A percentile compares a stretch with the other conserved stretches of the same genome.
phyloP scores from a whole-genome alignment of 2,888 invertebrate genomes.

The Taenaris catops region DNA sequence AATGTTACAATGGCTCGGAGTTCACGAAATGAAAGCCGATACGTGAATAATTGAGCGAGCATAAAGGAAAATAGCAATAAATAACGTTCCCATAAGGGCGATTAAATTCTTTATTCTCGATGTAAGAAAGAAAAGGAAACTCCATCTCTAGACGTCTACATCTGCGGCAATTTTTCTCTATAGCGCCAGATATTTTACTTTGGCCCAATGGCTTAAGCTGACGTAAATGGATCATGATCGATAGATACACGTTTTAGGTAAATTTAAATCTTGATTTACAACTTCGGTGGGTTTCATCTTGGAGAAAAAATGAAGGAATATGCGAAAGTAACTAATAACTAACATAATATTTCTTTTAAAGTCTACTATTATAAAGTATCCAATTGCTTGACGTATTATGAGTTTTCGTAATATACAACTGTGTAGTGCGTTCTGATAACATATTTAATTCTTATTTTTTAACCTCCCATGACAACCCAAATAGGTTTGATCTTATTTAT shows the following conservation, averaged over 20 bases:
- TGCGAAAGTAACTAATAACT: too few relatives aligned
- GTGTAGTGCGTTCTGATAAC: too few relatives aligned
- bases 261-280: slow-evolving; percentile 3
- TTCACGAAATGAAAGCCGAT: slow-evolving; percentile 9
- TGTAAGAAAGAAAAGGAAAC: slow-evolving; percentile 39
- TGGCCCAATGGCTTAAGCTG: slow-evolving; percentile 32
- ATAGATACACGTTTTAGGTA: slow-evolving; percentile 7
- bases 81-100: slow-evolving; percentile 45
- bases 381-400: too few relatives aligned
- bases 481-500: too few relatives aligned
- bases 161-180: slow-evolving; percentile 56
- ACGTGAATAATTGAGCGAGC: slow-evolving; percentile 24
- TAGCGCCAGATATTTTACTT: slow-evolving; percentile 29
- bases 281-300: not conserved
- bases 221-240: slow-evolving; percentile 29
- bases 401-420: too few relatives aligned
- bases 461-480: too few relatives aligned
- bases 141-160: slow-evolving; percentile 53
- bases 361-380: too few relatives aligned
- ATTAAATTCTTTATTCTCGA: slow-evolving; percentile 56
- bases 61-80: slow-evolving; percentile 42
- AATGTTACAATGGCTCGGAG: slow-evolving; percentile 3
- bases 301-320: too few relatives aligned
- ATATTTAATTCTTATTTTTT: too few relatives aligned
- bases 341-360: too few relatives aligned